Conservation (phyloP, 2,888 invertebrate genomes). For the Eristalis pertinax region DNA sequence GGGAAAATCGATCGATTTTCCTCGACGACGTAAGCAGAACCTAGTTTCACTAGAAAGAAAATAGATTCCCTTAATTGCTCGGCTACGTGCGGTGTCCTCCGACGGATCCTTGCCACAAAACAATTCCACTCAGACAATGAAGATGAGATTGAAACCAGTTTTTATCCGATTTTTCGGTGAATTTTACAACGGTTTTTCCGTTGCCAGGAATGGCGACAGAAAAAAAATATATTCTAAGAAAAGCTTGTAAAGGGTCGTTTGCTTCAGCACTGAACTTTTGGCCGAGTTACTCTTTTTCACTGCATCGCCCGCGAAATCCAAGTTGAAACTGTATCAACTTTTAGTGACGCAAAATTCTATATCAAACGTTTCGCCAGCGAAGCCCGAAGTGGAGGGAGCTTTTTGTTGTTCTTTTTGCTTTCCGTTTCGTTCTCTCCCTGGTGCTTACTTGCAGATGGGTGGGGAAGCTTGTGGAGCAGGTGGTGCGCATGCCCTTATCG, state of each 20-base stretch:
- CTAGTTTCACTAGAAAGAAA: conserved; percentile 50
- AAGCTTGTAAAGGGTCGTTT: conserved; percentile 66
- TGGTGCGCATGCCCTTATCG: conserved; percentile 32
- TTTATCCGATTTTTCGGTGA: conserved; percentile 7
- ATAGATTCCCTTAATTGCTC: background rate
- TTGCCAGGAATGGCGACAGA: background rate
- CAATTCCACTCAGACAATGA: background rate
- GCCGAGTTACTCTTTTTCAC: conserved; percentile 47
- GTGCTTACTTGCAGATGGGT: conserved; percentile 13
- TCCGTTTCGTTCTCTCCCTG: background rate
- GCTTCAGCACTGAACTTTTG: conserved; percentile 56
- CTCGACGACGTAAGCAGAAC: conserved; percentile 67
- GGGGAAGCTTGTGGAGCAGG: conserved; percentile 13
- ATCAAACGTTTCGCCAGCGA: conserved; percentile 42
- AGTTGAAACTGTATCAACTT: conserved; percentile 69
- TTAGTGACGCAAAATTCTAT: conserved; percentile 70
- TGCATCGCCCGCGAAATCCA: conserved; percentile 68
- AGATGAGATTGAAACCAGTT: conserved; percentile 55
- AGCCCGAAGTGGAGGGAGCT: conserved; percentile 31
- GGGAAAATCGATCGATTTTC: conserved; percentile 71
- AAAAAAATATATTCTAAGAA: conserved; percentile 45
- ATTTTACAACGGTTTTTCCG: conserved; percentile 4
- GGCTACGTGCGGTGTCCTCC: background rate
- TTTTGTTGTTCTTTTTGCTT: conserved; percentile 14
- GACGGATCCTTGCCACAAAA: background rate